Base-by-base conservation (phyloP, 1,140 invertebrate species). In the Cataglyphis hispanica region DNA sequence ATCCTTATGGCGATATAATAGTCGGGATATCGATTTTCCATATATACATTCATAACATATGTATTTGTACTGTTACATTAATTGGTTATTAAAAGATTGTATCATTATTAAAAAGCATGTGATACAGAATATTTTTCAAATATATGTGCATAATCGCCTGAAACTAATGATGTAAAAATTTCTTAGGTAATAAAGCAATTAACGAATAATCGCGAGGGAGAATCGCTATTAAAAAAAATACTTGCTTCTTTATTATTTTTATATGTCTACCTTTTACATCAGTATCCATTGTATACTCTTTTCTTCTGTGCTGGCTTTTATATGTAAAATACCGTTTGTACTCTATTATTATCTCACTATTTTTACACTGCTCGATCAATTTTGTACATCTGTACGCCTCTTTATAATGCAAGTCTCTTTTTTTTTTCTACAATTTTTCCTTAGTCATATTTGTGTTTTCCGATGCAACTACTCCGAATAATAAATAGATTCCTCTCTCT, bases 401-500 rank as follows among this genome's bases (percentile, higher is more conserved):
- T 43, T 43, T 13, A 3, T 43, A 43, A 43, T 3, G 11, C 22
- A 2, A 25, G 11, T 76, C 72, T 76, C 34, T 27, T 25, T 27
- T 19, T 53, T 56, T n/a, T 19, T 16, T 31, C 34, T 22, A 37
- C 37, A 2, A 58, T 81, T 70, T 70, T 37, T 43, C 50, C 60
- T 72, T 61, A 34, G 66, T 83, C 37, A 60, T 70, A 83, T 27
- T 46, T 37, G 25, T 72, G 72, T 22, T 16, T 37, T 58, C 25
- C 46, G 50, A 74, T 37, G 13, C 19, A 27, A 53, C 53, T 83
- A 83, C 27, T 25, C 56, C 67, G 53, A 72, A 83, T 74, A 83
- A 83, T 53, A 74, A 83, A 72, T 74, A 74, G 78, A 72, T 72
- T 43, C 78, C 72, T 77, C 58, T 64, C 74, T 85, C 58, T 50